Base-by-base conservation (phyloP, 2,888 invertebrate species). In the Sarcophaga caerulescens region DNA sequence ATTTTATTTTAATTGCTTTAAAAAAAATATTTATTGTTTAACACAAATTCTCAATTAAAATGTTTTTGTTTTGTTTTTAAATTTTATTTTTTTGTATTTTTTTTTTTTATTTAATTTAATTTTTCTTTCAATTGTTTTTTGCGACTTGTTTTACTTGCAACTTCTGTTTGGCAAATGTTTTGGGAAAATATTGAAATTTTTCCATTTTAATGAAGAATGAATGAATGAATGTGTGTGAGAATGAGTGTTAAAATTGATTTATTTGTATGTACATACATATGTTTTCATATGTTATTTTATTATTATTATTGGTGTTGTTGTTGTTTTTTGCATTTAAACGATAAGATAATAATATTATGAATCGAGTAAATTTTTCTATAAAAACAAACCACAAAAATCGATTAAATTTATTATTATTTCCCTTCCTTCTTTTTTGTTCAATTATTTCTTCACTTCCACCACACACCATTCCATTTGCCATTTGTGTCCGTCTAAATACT, bases 261-360 rank as follows among this genome's bases (percentile, higher is more conserved):
- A 52, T 52, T 52, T 52, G 52, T 52, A 52, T 52, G 12, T 52
- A 14, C 12, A 4, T 45, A 12, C 11, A 52, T 52, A 52, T 52
- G 52, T 52, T 17, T 74, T 19, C 69, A 74, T 74, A 79, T 78
- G 73, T 62, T 66, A 25, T 25, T n/a, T 17, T 10, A 17, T 23
- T 25, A 17, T 35, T 23, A 19, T n/a, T 59, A 14, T 71, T 17
- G 4, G 1, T 52, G 21, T 71, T 59, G 35, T 59, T 2, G 19
- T n/a, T n/a, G n/a, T 66, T 68, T 69, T 44, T 66, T 84, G 45
- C 70, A 70, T 79, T 86, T 86, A 71, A 81, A 74, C 81, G 86
- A 86, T 86, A 86, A 86, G 86, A 86, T 86, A 86, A 84, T 81
- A 81, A 81, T 19, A 81, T 59, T 76, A 60, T 52, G 19, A 60